phyloP scores from a whole-genome alignment of 2,113 vertebrate genomes.

The Ancistrus triradiatus region DNA sequence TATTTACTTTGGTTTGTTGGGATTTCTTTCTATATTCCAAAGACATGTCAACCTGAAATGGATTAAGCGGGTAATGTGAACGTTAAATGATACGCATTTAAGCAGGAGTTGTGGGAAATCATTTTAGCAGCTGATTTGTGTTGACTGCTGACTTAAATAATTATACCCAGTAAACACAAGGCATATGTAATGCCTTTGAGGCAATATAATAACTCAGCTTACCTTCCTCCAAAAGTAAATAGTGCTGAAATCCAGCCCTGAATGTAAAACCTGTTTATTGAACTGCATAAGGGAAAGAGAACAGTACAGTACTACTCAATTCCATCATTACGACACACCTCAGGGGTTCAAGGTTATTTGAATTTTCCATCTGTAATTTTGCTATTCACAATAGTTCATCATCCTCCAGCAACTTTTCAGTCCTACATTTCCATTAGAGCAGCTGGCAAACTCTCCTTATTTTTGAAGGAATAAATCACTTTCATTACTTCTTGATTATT shows the following conservation, averaged over 20 bases:
- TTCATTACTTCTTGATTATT: neutral
- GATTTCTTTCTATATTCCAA: too few species aligned
- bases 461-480: neutral
- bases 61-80: too few species aligned
- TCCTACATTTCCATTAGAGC: neutral
- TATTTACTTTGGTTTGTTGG: too few species aligned
- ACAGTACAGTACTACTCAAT: too few species aligned
- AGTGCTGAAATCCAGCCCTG: conserved; percentile 32
- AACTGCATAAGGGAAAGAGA: too few species aligned
- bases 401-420: conserved; percentile 9
- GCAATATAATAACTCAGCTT: conserved; percentile 43
- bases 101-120: neutral
- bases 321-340: conserved; percentile 18
- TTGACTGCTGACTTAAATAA: conserved; percentile 31
- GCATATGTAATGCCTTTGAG: conserved; percentile 35
- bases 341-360: conserved; percentile 26
- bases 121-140: conserved; percentile 23
- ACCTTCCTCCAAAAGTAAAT: conserved; percentile 18
- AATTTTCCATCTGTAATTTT: conserved; percentile 30
- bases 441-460: neutral
- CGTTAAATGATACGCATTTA: too few species aligned
- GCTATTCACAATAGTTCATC: conserved; percentile 12
- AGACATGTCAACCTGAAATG: too few species aligned
- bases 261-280: conserved; percentile 23
- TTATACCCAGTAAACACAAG: conserved; percentile 41